These are phyloP conservation scores for Petrophora chlorosata DNA, from an alignment of 2,888 invertebrate genomes.

Conservation along the genomic window DNA sequence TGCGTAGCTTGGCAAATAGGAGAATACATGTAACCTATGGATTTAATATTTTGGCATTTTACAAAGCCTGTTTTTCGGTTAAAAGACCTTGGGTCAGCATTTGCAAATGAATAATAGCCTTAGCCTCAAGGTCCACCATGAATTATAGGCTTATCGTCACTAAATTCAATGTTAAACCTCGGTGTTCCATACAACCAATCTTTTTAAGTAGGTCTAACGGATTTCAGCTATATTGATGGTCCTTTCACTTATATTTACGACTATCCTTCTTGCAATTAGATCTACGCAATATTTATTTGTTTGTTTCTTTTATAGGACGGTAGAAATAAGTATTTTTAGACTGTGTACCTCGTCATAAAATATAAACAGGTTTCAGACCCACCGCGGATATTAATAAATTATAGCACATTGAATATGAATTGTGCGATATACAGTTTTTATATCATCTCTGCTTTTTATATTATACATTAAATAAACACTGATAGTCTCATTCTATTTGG, in stretches of 20 bases:
- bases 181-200: background rate
- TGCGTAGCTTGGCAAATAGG: background rate
- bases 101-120: conserved; percentile 35
- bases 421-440: too few species aligned
- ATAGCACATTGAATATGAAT: too few species aligned
- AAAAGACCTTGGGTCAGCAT: conserved; percentile 48
- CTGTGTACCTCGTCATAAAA: too few species aligned
- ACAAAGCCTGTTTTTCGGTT: conserved; percentile 34
- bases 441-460: too few species aligned
- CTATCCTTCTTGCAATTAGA: background rate
- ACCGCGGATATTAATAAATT: too few species aligned
- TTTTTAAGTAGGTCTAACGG: conserved; percentile 1
- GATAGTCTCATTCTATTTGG: too few species aligned
- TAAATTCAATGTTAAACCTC: conserved; percentile 27
- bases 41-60: conserved; percentile 25
- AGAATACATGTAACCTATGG: background rate
- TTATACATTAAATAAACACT: too few species aligned
- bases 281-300: too few species aligned
- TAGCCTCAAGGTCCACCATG: conserved; percentile 42
- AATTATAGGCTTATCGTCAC: conserved; percentile 29
- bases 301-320: too few species aligned
- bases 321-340: too few species aligned
- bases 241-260: conserved; percentile 24
- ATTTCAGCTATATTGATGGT: background rate
- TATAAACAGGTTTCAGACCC: too few species aligned